phyloP scores from a whole-genome alignment of 1,140 invertebrate genomes.

The Bombus fervidus region DNA sequence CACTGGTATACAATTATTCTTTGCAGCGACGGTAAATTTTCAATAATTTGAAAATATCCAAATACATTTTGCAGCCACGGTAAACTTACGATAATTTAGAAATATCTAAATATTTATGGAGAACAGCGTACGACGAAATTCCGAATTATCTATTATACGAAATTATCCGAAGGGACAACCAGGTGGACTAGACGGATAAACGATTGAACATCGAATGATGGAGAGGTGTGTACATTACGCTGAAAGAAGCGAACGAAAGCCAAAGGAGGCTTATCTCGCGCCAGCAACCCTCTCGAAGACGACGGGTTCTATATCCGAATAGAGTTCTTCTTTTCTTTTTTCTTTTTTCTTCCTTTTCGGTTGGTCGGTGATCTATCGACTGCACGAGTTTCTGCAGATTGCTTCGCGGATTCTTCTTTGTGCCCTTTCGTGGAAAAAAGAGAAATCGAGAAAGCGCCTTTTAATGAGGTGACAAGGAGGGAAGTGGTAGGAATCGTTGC shows the following conservation, averaged over 20 bases:
- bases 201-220: constrained; percentile 8
- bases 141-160: background rate
- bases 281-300: background rate
- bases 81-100: too few relatives aligned
- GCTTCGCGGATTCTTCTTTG: background rate
- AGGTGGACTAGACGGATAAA: background rate
- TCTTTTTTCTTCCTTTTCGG: background rate
- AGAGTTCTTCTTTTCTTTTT: background rate
- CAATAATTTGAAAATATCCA: too few relatives aligned
- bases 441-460: constrained; percentile 5
- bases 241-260: background rate
- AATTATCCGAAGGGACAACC: background rate
- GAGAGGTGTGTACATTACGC: constrained; percentile 12
- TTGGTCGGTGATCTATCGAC: background rate
- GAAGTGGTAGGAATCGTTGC: constrained; percentile 13
- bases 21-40: too few relatives aligned
- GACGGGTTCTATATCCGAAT: background rate
- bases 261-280: constrained; percentile 30
- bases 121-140: background rate
- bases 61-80: too few relatives aligned
- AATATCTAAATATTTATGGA: too few relatives aligned
- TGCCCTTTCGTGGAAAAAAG: background rate
- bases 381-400: background rate
- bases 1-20: too few relatives aligned
- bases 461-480: constrained; percentile 6